Base-by-base conservation (phyloP, 2,113 vertebrate species). In the Colaptes auratus region DNA sequence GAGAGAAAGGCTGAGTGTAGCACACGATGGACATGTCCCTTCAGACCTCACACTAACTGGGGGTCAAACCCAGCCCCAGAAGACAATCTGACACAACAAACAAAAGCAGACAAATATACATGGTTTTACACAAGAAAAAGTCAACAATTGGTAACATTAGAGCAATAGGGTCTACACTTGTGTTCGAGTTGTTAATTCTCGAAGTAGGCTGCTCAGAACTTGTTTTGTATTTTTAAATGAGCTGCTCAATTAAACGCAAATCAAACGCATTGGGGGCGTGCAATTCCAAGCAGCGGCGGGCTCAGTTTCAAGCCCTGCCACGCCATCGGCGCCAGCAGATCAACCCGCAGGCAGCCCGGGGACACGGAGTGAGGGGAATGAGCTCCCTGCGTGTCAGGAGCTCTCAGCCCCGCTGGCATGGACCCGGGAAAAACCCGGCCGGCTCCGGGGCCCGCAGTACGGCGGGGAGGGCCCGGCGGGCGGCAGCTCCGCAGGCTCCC, bases 291-390 rank as follows among this genome's bases (percentile, higher is more conserved):
- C 59, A 50, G 50, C 50, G 31, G 66, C 10, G 25, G 42, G 50
- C 16, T 63, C 60, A 70, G 33, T 63, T 30, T 24, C 59, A 82
- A 79, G 81, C 59, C 44, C 6, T 3, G 9, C 83, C 65, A 39
- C 0, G 1, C n/a, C 18, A 25, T 30, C 4, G 66, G 81, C 50
- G 33, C 0, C 0, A 27, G 50, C 24, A 1, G 12, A 63, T 35
- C 8, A 53, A 25, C 33, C 9, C 0, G 0, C 24, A 14, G 42
- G 39, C 53, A 27, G 10, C 1, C 3, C 3, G 33, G 50, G 28
- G 31, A 28, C 12, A 53, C 56, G 46, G 75, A 72, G 75, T 1
- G 0, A 12, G 30, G 35, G 36, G 66, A 16, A 86, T 36, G 20
- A 42, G 19, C 10, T 23, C 70, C 13, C 36, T 8, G 66, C 33